These are phyloP conservation scores for Dasysyrphus albostriatus DNA, from an alignment of 2,888 invertebrate species.

Conservation along the genomic window DNA sequence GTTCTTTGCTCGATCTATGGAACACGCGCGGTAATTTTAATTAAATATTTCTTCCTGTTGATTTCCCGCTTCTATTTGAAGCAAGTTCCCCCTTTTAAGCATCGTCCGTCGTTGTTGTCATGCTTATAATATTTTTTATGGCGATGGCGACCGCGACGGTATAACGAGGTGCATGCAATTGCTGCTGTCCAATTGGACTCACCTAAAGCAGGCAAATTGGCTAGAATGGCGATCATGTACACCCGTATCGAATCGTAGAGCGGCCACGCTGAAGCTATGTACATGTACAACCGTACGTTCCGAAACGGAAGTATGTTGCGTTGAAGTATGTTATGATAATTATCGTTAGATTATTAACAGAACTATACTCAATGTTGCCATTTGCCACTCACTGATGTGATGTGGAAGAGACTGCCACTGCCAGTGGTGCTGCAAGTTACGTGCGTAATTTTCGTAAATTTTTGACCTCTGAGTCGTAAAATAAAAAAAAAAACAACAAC, in stretches of 20 bases:
- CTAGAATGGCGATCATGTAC: constrained; percentile 74
- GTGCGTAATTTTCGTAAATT: constrained; percentile 72
- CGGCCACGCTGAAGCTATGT: constrained; percentile 42
- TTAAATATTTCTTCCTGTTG: constrained; percentile 84
- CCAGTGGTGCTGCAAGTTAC: constrained; percentile 43
- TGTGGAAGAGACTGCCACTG: constrained; percentile 35
- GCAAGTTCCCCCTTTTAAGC: constrained; percentile 73
- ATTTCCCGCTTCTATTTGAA: constrained; percentile 77
- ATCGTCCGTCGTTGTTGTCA: constrained; percentile 43
- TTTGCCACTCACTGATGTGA: constrained; percentile 38
- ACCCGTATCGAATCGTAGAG: constrained; percentile 73
- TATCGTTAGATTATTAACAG: constrained; percentile 74
- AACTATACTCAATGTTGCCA: constrained; percentile 49
- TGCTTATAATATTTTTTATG: constrained; percentile 48
- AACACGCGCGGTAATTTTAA: constrained; percentile 81
- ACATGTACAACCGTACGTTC: constrained; percentile 38
- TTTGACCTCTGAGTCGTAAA: constrained; percentile 69
- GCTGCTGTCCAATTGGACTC: constrained; percentile 73
- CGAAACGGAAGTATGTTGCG: constrained; percentile 75
- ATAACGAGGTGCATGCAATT: constrained; percentile 71
- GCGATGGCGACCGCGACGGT: constrained; percentile 50
- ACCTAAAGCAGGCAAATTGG: constrained; percentile 74
- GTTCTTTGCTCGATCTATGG: constrained; percentile 60
- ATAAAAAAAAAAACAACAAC: constrained; percentile 11
- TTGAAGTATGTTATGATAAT: constrained; percentile 72